phyloP scores from a whole-genome alignment of 2,888 invertebrate species.

The Drosophila pullipes region DNA sequence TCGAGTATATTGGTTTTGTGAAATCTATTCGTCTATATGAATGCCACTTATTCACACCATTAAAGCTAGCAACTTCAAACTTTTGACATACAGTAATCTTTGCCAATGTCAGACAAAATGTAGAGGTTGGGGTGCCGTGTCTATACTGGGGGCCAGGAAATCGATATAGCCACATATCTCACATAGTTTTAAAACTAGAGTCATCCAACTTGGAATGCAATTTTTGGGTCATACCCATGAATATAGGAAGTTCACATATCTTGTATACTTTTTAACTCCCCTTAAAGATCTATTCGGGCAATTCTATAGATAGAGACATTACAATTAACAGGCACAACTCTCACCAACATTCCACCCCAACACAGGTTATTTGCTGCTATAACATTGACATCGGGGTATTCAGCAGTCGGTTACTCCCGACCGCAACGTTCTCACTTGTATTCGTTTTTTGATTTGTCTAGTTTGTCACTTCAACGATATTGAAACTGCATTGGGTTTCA shows the following conservation, averaged over 20 bases:
- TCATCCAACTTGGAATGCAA: not conserved
- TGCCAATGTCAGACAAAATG: too few relatives aligned
- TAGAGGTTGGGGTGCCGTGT: not conserved
- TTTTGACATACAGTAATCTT: too few relatives aligned
- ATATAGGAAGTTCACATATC: not conserved
- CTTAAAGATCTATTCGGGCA: not conserved
- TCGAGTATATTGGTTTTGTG: not conserved
- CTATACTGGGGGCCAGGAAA: not conserved
- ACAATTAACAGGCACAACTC: not conserved
- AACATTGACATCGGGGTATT: not conserved
- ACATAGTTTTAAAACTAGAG: not conserved
- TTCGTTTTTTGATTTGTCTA: not conserved
- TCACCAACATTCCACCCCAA: not conserved
- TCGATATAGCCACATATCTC: not conserved
- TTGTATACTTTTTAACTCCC: not conserved
- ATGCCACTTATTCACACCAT: not conserved
- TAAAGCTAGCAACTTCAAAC: too few relatives aligned
- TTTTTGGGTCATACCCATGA: not conserved
- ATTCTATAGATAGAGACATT: not conserved
- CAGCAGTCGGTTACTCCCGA: not conserved
- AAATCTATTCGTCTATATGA: not conserved
- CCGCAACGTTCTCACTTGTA: not conserved
- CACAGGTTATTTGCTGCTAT: not conserved
- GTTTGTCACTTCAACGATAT: constrained; percentile 11
- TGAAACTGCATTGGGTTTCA: constrained; percentile 1